A percentile compares a stretch with the other conserved stretches of the same genome.
Evolutionary conservation across 1,140 invertebrate genomes (phyloP).

Genomic region (Drosophila tristis): DNA sequence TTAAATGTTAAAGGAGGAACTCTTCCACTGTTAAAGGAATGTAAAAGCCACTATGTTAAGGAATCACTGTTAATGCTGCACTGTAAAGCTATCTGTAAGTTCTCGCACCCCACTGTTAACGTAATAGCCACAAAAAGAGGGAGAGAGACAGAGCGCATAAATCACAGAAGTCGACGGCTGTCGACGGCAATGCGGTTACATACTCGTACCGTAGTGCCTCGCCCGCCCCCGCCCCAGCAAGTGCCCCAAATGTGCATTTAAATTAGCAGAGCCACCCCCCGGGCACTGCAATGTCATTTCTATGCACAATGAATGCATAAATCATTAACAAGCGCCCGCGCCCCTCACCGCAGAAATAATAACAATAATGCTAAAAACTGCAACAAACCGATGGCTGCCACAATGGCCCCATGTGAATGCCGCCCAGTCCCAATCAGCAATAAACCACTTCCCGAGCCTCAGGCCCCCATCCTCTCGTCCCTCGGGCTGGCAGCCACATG

Average conservation of each 20-base stretch:
- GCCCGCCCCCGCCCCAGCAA: not conserved
- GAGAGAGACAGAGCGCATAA: constrained; percentile 20
- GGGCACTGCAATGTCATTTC: constrained; percentile 65
- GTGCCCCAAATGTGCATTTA: constrained; percentile 81
- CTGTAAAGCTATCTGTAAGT: constrained; percentile 7
- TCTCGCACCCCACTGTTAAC: constrained; percentile 18
- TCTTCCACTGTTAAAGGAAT: constrained; percentile 1
- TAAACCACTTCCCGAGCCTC: constrained; percentile 31
- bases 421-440: constrained; percentile 27
- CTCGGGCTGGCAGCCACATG: constrained; percentile 31
- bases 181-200: constrained; percentile 41
- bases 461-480: not conserved
- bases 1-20: not conserved
- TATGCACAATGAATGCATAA: constrained; percentile 79
- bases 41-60: not conserved
- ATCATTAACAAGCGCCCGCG: constrained; percentile 71
- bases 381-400: constrained; percentile 58
- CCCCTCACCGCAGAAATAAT: constrained; percentile 67
- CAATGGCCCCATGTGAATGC: constrained; percentile 64
- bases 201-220: too few species aligned
- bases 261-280: constrained; percentile 57
- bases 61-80: not conserved
- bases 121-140: constrained; percentile 25
- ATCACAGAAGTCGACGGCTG: constrained; percentile 42
- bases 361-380: constrained; percentile 81